Percentiles rank a stretch among this genome's conserved stretches.
phyloP scores from a whole-genome alignment of 2,113 vertebrate species.

The Pygoscelis adeliae region DNA sequence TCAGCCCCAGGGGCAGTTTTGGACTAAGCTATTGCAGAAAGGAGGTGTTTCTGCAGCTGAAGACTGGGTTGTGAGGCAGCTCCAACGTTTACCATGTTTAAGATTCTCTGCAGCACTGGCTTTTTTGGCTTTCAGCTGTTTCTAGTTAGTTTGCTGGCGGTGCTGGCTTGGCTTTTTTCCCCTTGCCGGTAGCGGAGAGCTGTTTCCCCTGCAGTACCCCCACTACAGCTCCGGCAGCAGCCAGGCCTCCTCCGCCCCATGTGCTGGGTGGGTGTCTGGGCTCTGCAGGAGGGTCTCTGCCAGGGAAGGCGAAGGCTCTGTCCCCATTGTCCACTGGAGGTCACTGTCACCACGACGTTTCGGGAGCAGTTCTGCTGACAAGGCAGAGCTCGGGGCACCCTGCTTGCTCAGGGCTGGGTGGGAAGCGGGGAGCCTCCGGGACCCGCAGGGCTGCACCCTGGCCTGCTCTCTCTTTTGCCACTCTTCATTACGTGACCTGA shows the following conservation, averaged over 20 bases:
- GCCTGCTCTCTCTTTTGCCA: neutral
- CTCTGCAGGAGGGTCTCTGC: neutral
- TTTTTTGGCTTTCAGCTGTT: neutral
- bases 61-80: neutral
- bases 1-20: neutral
- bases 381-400: neutral
- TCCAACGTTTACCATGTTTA: rapidly evolving
- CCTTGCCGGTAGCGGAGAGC: neutral
- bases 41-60: neutral
- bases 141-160: neutral
- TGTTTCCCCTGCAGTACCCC: neutral
- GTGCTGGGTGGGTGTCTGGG: rapidly evolving
- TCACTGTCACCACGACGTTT: neutral
- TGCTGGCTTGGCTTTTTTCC: neutral
- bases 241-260: rapidly evolving
- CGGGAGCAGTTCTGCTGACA: neutral
- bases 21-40: neutral
- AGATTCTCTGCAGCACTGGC: neutral
- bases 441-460: neutral
- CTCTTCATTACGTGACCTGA: neutral
- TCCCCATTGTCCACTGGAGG: conserved; percentile 37
- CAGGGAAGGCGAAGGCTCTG: neutral
- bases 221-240: neutral
- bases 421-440: neutral
- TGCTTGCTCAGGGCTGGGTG: neutral